phyloP scores from a whole-genome alignment of 2,888 invertebrate species.

The Torymus texanus region DNA sequence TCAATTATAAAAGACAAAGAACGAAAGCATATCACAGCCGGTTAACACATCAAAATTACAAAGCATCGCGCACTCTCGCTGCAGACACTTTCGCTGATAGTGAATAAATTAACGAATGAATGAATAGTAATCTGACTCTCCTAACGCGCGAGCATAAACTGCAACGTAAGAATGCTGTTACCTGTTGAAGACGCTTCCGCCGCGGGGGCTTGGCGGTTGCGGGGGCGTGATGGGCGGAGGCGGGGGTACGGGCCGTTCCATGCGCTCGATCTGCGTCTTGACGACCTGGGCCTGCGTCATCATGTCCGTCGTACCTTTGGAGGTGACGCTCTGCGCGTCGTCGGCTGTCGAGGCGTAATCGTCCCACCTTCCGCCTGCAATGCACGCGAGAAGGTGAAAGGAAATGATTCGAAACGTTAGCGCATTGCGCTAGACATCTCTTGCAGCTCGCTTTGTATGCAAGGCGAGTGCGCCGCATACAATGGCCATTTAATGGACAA shows the following conservation, averaged over 20 bases:
- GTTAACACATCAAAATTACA: no score
- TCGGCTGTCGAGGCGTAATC: constrained; percentile 73
- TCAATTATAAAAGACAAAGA: not conserved
- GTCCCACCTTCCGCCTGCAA: constrained; percentile 73
- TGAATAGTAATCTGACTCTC: not conserved
- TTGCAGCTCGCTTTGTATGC: not conserved
- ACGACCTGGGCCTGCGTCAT: constrained; percentile 74
- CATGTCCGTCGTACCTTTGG: constrained; percentile 74
- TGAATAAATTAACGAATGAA: not conserved
- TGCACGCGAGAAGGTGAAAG: constrained; percentile 34
- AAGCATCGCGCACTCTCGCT: no score
- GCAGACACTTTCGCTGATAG: constrained; percentile 3
- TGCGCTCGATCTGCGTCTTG: constrained; percentile 78
- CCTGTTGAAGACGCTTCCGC: constrained; percentile 76
- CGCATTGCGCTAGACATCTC: not conserved
- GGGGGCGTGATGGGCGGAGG: constrained; percentile 79
- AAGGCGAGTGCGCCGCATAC: not conserved
- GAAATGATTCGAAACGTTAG: constrained; percentile 30
- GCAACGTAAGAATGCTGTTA: constrained; percentile 54
- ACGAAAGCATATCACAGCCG: not conserved
- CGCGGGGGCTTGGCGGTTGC: constrained; percentile 74
- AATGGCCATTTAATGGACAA: not conserved
- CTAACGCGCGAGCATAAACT: no score
- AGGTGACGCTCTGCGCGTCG: constrained; percentile 72
- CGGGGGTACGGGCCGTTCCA: constrained; percentile 77